These are phyloP conservation scores for Synergus laeviventris DNA, from an alignment of 2,888 invertebrate genomes.

Conservation along the genomic window DNA sequence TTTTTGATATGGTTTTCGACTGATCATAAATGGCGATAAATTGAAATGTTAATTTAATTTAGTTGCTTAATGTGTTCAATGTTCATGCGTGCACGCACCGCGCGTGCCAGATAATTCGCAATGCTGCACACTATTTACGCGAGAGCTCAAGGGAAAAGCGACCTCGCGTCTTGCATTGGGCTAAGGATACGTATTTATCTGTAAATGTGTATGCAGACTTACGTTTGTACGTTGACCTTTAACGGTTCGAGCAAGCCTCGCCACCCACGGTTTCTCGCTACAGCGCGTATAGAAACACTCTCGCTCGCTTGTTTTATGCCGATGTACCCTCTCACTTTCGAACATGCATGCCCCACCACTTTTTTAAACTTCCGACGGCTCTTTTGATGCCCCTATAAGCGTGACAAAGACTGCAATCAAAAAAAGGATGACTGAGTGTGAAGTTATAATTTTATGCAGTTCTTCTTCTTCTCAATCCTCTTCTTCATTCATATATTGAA, in stretches of 20 bases:
- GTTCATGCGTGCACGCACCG: not conserved
- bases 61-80: not conserved
- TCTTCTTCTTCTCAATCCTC: not conserved
- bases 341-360: constrained; percentile 65
- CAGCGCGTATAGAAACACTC: constrained; percentile 62
- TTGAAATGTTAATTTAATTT: constrained; percentile 9
- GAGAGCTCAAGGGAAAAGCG: constrained; percentile 18
- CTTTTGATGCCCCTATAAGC: constrained; percentile 15
- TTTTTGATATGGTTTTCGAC: too few relatives aligned
- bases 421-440: not conserved
- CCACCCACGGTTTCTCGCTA: constrained; percentile 63
- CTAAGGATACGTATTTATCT: constrained; percentile 25
- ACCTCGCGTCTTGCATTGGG: constrained; percentile 24
- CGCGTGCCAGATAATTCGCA: constrained; percentile 29
- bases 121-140: not conserved
- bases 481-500: not conserved
- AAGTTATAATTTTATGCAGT: not conserved
- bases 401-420: not conserved
- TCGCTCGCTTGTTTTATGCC: constrained; percentile 62
- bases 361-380: constrained; percentile 52
- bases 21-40: not conserved
- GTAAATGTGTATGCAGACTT: constrained; percentile 12
- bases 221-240: constrained; percentile 69
- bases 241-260: constrained; percentile 67
- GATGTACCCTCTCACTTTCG: constrained; percentile 70